These are phyloP conservation scores for Cyclura pinguis DNA, from an alignment of 2,797 vertebrate genomes.

Conservation along the genomic window DNA sequence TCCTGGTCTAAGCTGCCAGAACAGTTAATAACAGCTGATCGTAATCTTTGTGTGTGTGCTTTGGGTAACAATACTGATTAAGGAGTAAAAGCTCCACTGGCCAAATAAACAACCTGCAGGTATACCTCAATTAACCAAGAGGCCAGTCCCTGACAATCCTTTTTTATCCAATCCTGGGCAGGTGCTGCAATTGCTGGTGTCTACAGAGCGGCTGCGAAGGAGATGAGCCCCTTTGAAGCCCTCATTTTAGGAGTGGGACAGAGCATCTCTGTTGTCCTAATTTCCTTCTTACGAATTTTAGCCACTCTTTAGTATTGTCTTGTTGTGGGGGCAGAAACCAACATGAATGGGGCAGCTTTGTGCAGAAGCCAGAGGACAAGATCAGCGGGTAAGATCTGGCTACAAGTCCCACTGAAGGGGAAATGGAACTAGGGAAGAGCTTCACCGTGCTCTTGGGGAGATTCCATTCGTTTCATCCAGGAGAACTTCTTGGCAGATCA, in stretches of 20 bases:
- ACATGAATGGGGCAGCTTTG: no score
- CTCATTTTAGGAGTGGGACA: conserved; percentile 94
- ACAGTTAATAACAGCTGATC: no score
- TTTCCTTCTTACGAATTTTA: conserved; percentile 93
- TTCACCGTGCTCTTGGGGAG: background rate
- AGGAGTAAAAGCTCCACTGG: no score
- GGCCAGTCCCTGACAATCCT: accelerated
- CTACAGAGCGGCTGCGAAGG: conserved; percentile 95
- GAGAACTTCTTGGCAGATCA: background rate
- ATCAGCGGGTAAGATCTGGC: no score
- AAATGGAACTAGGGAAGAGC: no score
- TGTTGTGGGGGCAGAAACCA: background rate
- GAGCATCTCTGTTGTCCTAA: conserved; percentile 91
- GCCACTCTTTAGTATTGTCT: conserved; percentile 89
- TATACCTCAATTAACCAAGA: no score
- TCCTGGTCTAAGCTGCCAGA: no score
- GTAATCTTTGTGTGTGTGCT: no score
- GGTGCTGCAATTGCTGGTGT: conserved; percentile 97
- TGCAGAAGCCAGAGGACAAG: background rate
- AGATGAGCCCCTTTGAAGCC: conserved; percentile 93
- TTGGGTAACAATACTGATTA: no score
- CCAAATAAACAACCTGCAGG: no score
- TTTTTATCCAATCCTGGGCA: conserved; percentile 59
- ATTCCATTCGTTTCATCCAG: background rate
- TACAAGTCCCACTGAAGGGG: background rate